Evolutionary conservation across 2,888 invertebrate species (phyloP), one percentile per base, ranked within the genome.

Genomic region (Nomada goodeniana): DNA sequence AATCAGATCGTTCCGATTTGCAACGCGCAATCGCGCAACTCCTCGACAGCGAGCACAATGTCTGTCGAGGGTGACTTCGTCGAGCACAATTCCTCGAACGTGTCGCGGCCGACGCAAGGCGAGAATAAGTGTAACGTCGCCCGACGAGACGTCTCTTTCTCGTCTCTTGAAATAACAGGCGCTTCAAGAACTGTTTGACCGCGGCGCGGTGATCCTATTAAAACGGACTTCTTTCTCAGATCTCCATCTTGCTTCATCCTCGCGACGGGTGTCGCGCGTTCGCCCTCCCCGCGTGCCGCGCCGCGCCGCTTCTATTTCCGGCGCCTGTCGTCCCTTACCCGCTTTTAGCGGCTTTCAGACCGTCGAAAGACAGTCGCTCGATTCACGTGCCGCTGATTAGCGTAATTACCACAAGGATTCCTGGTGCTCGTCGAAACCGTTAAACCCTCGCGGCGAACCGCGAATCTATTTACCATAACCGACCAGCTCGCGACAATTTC

Each of bases 381-480:
- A 89, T 90, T 91, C 93, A 93, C 93, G 93, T 93, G 93, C 91
- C 92, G 88, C 91, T 92, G 92, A 93, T 93, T 93, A 93, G 91
- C 92, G 91, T 93, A 92, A 93, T 92, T 92, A 91, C 88, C 86
- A 83, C 85, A 72, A 59, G 52, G 60, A 82, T 82, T 76, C 82
- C 67, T 36, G 26, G 36, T 53, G 52, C 23, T 61, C 42, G 64
- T 52, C 29, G 11, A 67, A 59, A 57, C 18, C n/a, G 13, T 36
- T 59, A 57, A n/a, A 50, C 57, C 50, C 26, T 55, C 15, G 4
- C 42, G 2, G 7, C 15, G 3, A 44, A 15, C 42, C n/a, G 10
- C 7, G 1, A 9, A 3, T 42, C 18, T 44, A 13, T 13, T 18
- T 4, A 1, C 15, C 18, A 15, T 29, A 36, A 7, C 7, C 36